A percentile compares a stretch with the other conserved stretches of the same genome.
Conservation (phyloP, 2,888 invertebrate genomes). For the Rhingia campestris region DNA sequence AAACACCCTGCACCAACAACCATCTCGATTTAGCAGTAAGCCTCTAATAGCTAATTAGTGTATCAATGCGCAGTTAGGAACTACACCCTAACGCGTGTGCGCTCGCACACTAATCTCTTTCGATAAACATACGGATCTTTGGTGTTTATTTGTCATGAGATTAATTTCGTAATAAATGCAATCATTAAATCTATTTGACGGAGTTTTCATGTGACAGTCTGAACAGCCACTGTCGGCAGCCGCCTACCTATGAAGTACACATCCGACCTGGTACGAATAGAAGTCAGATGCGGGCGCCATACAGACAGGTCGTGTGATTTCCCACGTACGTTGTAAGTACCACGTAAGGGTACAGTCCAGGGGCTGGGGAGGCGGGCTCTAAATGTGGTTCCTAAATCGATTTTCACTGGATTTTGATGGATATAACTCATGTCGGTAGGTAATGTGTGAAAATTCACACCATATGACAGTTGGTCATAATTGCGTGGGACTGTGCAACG, state of each 20-base stretch:
- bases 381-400: neutral
- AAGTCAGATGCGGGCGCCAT: constrained; percentile 22
- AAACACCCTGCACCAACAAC: too few species aligned
- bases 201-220: constrained; percentile 60
- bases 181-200: constrained; percentile 68
- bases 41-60: too few species aligned
- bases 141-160: constrained; percentile 46
- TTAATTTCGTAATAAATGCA: constrained; percentile 64
- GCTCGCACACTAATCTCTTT: constrained; percentile 8
- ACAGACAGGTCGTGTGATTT: constrained; percentile 38
- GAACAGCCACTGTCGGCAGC: neutral
- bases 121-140: constrained; percentile 33
- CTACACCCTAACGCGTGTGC: too few species aligned
- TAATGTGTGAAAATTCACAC: constrained; percentile 41
- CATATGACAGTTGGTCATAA: constrained; percentile 25
- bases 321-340: constrained; percentile 40
- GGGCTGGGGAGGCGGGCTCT: too few species aligned
- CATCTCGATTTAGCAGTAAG: too few species aligned
- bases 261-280: constrained; percentile 5
- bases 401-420: neutral
- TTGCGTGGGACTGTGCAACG: constrained; percentile 2
- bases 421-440: neutral
- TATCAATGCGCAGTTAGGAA: too few species aligned
- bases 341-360: neutral
- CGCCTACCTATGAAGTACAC: constrained; percentile 1